Conservation (phyloP, 2,888 invertebrate species). For the Nipponacmea schrenckii region DNA sequence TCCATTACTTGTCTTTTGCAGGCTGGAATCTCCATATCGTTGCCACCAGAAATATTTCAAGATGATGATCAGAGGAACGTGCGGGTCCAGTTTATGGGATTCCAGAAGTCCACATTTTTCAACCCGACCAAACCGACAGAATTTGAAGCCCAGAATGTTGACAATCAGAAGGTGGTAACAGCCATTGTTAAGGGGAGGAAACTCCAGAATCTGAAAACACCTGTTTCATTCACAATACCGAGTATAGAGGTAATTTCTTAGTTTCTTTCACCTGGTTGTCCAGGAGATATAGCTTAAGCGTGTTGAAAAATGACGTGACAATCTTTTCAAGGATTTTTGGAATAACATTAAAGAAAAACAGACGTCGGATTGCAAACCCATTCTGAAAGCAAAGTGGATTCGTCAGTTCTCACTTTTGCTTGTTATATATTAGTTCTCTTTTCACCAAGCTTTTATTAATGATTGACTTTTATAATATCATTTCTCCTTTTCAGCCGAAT, state of each 20-base stretch:
- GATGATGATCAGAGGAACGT: slow-evolving; percentile 23
- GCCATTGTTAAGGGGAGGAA: slow-evolving; percentile 46
- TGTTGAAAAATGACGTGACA: too few relatives aligned
- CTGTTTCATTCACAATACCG: slow-evolving; percentile 45
- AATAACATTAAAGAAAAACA: too few relatives aligned
- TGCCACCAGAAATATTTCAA: slow-evolving; percentile 41
- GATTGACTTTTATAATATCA: too few relatives aligned
- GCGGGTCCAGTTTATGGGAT: slow-evolving; percentile 45
- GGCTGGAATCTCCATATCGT: slow-evolving; percentile 40
- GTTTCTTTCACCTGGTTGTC: too few relatives aligned
- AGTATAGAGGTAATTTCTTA: slow-evolving; percentile 43
- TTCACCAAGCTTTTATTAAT: too few relatives aligned
- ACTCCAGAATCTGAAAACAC: slow-evolving; percentile 41
- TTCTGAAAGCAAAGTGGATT: too few relatives aligned
- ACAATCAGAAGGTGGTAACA: slow-evolving; percentile 49
- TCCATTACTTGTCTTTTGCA: slow-evolving; percentile 22
- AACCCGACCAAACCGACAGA: slow-evolving; percentile 39
- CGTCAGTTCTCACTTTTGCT: too few relatives aligned
- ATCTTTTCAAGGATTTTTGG: too few relatives aligned
- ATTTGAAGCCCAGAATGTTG: slow-evolving; percentile 32
- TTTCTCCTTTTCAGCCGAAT: slow-evolving; percentile 44
- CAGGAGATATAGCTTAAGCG: too few relatives aligned
- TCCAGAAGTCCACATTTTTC: slow-evolving; percentile 50
- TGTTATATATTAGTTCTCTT: too few relatives aligned
- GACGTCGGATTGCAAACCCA: too few relatives aligned